These are phyloP conservation scores for Corydoras maculifer DNA, from an alignment of 2,113 vertebrate genomes.

Conservation along the genomic window DNA sequence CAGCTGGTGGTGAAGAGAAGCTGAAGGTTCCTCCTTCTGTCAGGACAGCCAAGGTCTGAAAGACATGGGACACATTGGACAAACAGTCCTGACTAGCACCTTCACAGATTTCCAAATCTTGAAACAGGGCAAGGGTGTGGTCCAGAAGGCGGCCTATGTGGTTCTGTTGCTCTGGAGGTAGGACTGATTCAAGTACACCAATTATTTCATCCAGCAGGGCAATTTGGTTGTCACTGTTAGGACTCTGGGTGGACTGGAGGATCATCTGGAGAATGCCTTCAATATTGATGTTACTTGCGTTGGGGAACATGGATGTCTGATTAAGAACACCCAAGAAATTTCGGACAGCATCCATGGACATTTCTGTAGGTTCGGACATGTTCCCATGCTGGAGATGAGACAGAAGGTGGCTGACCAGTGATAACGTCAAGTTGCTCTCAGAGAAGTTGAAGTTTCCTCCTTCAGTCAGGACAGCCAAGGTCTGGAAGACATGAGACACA, in stretches of 20 bases:
- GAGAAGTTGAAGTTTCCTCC: neutral
- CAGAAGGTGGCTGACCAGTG: slow-evolving; percentile 44
- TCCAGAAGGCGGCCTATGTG: slow-evolving; percentile 42
- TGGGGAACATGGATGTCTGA: too few relatives aligned
- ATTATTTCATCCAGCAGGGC: too few relatives aligned
- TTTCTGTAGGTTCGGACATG: slow-evolving; percentile 16
- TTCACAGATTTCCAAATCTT: slow-evolving; percentile 42
- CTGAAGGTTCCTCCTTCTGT: neutral
- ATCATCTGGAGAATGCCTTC: too few relatives aligned
- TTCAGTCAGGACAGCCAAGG: slow-evolving; percentile 39
- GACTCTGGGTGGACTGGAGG: too few relatives aligned
- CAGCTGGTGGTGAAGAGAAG: neutral
- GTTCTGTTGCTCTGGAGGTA: slow-evolving; percentile 45
- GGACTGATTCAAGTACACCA: slow-evolving; percentile 33
- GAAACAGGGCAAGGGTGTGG: slow-evolving; percentile 47
- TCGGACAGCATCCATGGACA: slow-evolving; percentile 38
- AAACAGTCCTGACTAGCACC: slow-evolving; percentile 47
- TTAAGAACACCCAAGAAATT: too few relatives aligned
- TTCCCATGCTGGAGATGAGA: slow-evolving; percentile 49
- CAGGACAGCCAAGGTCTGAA: slow-evolving; percentile 46
- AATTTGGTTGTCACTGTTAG: too few relatives aligned
- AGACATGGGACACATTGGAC: slow-evolving; percentile 48
- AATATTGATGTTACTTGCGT: too few relatives aligned
- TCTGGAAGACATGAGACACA: slow-evolving; percentile 50
- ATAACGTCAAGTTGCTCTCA: slow-evolving; percentile 38